Base-by-base conservation (phyloP, 2,888 invertebrate species). In the Chrysolina oricalcia region DNA sequence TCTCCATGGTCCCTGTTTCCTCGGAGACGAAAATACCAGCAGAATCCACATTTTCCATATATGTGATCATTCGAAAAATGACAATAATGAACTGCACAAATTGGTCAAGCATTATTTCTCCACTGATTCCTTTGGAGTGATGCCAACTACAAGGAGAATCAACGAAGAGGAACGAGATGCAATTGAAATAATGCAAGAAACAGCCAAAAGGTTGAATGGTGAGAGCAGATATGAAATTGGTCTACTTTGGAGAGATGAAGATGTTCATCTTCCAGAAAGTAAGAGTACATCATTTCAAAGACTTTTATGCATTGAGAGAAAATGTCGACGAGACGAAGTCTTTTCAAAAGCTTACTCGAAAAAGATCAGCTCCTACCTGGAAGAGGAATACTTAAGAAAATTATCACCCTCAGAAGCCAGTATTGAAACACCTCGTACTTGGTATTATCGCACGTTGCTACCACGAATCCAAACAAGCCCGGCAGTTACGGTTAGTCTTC, bases 201-300 rank as follows among this genome's bases (percentile, higher is more conserved):
- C 43, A 15, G 43, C 15, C 15, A 43, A 43, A 15, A 43, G 43
- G 15, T 43, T 43, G 15, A 2, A 43, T 15, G 43, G 15, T 43
- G 15, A 43, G 15, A 15, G 13, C 43, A 43, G 6, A 15, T 43
- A 43, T 15, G 56, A 23, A 56, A 56, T 23, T 10, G 56, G 56
- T 11, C n/a, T 56, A 13, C 56, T 56, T 3, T 56, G 56, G 56
- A 19, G 23, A 56, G 56, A 56, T 56, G 13, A 19, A 56, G 9
- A 56, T 56, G 23, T 56, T 9, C n/a, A 17, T 17, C 56, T 56
- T n/a, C 56, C 56, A 13, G 56, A 19, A 56, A 56, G 56, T 56
- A 56, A 56, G 56, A 56, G 56, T 11, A 8, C 23, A 23, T 10
- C 56, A 19, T 19, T 56, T 2, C 53, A 53, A 53, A 53, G 21